Evolutionary conservation across 2,113 vertebrate species (phyloP).

Genomic region (Grammomys dolichurus): DNA sequence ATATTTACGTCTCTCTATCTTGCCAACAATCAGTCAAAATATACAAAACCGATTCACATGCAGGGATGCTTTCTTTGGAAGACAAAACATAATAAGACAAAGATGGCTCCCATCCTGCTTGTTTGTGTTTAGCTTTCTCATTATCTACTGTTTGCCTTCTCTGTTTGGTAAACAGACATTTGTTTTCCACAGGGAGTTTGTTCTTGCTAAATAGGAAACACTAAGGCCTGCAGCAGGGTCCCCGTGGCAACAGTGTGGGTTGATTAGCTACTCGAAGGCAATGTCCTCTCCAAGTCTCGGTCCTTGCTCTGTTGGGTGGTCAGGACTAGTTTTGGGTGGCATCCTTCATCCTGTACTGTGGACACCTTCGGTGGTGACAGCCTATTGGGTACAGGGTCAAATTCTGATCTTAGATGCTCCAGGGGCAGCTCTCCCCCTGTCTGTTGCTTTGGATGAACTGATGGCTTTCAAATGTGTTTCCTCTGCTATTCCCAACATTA

Average conservation of each 20-base stretch:
- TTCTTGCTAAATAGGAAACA: constrained; percentile 65
- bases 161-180: constrained; percentile 67
- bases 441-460: neutral
- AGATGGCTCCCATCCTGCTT: constrained; percentile 27
- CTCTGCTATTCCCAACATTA: neutral
- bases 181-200: constrained; percentile 49
- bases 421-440: neutral
- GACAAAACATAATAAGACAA: constrained; percentile 72
- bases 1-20: constrained; percentile 79
- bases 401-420: neutral
- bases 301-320: neutral
- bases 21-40: constrained; percentile 81
- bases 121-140: constrained; percentile 49
- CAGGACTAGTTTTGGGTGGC: neutral
- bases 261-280: neutral
- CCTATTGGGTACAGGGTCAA: neutral
- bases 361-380: neutral
- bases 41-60: constrained; percentile 74
- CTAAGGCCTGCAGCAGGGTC: neutral
- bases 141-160: constrained; percentile 62
- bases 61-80: constrained; percentile 73
- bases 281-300: neutral
- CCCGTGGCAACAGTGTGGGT: neutral
- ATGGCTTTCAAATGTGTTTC: neutral
- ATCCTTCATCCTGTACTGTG: neutral